These are phyloP conservation scores for Cataglyphis rosenhaueri DNA, from an alignment of 2,888 invertebrate genomes.

Conservation along the genomic window DNA sequence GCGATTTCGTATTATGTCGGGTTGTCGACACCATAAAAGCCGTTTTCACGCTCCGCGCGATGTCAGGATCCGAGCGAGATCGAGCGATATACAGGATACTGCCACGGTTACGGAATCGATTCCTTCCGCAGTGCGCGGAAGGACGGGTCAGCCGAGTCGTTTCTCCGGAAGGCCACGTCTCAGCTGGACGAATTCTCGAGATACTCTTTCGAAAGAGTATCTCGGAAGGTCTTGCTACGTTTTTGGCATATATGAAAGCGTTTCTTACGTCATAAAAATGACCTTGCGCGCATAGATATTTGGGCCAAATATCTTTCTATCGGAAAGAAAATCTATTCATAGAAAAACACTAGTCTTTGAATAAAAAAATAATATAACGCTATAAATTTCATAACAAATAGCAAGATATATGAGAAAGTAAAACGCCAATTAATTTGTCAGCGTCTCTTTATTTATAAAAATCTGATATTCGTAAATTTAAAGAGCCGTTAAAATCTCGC, in stretches of 20 bases:
- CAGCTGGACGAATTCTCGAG: constrained; percentile 33
- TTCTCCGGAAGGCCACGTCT: constrained; percentile 37
- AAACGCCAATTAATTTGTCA: background rate
- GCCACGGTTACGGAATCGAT: constrained; percentile 35
- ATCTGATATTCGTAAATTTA: background rate
- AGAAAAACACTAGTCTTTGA: background rate
- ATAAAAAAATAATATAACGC: constrained; percentile 13
- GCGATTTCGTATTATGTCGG: constrained; percentile 33
- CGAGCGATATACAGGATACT: constrained; percentile 42
- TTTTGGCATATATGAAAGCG: constrained; percentile 27
- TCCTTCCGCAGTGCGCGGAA: constrained; percentile 34
- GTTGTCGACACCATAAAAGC: constrained; percentile 49
- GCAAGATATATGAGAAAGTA: background rate
- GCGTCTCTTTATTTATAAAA: background rate
- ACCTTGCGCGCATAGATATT: background rate
- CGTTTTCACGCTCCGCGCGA: constrained; percentile 39
- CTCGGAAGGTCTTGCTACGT: constrained; percentile 18
- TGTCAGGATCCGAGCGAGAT: constrained; percentile 20
- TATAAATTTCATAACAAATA: background rate
- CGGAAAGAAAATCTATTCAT: background rate
- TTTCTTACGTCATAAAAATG: constrained; percentile 9
- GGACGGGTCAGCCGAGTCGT: constrained; percentile 38
- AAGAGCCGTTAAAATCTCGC: background rate
- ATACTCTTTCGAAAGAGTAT: constrained; percentile 46
- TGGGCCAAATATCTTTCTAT: constrained; percentile 1